These are phyloP conservation scores for Aleadryas rufinucha DNA, from an alignment of 2,113 vertebrate genomes.

Conservation along the genomic window DNA sequence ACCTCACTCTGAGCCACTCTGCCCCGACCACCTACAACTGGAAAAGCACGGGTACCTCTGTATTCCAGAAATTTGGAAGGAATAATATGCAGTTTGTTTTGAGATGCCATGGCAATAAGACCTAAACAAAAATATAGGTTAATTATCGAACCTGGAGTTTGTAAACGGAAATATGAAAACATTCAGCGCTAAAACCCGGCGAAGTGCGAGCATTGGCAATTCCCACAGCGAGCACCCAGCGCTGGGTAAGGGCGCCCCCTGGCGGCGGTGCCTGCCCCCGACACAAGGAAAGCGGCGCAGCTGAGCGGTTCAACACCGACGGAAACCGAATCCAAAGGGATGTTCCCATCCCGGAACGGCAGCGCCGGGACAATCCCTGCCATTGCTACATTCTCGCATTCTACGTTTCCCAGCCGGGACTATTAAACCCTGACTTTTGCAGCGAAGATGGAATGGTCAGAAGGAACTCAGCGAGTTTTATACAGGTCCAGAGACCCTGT, in stretches of 20 bases:
- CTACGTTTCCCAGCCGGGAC: fast-evolving
- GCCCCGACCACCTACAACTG: not conserved
- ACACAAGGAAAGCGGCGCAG: fast-evolving
- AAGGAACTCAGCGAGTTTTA: not conserved
- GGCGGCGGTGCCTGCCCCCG: not conserved
- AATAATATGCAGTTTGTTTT: not conserved
- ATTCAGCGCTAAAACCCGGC: fast-evolving
- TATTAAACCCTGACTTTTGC: not conserved
- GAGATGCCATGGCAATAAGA: not conserved
- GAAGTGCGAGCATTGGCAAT: fast-evolving
- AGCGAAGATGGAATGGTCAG: not conserved
- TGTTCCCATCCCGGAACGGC: not conserved
- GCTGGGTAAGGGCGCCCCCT: not conserved
- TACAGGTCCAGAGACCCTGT: not conserved
- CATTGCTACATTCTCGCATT: not conserved
- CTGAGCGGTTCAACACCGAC: fast-evolving
- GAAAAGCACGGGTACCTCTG: not conserved
- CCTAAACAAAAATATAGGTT: not conserved
- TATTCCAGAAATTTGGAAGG: not conserved
- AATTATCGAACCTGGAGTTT: not conserved
- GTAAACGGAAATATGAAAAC: not conserved
- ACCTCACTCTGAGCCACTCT: not conserved
- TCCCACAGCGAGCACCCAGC: fast-evolving
- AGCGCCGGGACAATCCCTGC: not conserved
- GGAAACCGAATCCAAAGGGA: not conserved